Evolutionary conservation across 2,113 vertebrate species (phyloP).

Genomic region (Columba livia): DNA sequence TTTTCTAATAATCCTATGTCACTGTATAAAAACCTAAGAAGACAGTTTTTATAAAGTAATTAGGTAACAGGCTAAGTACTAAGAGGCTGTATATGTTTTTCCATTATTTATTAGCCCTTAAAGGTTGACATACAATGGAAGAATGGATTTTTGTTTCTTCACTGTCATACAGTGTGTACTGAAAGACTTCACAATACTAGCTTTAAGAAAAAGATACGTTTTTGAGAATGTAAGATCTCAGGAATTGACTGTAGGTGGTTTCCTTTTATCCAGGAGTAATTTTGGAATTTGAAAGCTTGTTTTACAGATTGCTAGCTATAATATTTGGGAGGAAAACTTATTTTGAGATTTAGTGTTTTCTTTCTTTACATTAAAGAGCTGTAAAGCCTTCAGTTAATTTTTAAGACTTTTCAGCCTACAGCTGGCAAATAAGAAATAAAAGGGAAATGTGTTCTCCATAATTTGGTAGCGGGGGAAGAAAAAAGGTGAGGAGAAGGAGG

Average conservation of each 20-base stretch:
- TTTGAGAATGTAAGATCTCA: background rate
- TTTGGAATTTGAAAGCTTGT: background rate
- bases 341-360: background rate
- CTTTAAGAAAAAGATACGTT: background rate
- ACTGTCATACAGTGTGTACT: background rate
- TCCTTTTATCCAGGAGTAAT: background rate
- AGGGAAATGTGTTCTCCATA: background rate
- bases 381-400: background rate
- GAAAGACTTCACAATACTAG: background rate
- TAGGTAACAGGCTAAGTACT: background rate
- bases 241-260: background rate
- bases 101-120: background rate
- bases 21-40: background rate
- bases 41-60: background rate
- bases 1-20: background rate
- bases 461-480: background rate
- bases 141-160: background rate
- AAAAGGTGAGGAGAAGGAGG: background rate
- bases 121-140: background rate
- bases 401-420: background rate
- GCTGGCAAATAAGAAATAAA: background rate
- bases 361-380: background rate
- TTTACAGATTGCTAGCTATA: background rate
- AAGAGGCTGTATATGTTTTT: background rate
- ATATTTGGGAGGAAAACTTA: background rate